phyloP scores from a whole-genome alignment of 2,113 vertebrate species.

The Rattus rattus region DNA sequence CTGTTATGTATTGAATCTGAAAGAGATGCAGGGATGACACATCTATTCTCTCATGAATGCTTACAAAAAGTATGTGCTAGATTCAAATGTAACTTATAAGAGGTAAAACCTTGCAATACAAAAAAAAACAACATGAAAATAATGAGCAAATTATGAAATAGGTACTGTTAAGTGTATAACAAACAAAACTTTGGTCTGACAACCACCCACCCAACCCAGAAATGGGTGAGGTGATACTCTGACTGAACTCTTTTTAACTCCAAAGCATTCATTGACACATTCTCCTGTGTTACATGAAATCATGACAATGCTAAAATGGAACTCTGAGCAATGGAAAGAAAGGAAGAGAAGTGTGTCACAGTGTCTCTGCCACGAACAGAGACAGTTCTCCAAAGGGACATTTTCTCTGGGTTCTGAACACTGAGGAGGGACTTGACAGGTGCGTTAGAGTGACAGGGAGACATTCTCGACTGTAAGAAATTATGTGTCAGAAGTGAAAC shows the following conservation, averaged over 20 bases:
- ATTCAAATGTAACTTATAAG: not conserved
- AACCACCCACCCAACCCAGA: not conserved
- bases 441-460: not conserved
- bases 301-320: not conserved
- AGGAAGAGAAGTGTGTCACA: not conserved
- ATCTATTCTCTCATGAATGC: not conserved
- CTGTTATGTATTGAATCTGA: not conserved
- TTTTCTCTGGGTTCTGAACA: not conserved
- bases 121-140: not conserved
- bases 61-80: not conserved
- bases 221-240: not conserved
- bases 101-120: not conserved
- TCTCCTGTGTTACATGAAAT: not conserved
- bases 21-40: not conserved
- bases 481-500: not conserved
- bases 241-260: no score
- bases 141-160: not conserved
- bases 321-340: not conserved
- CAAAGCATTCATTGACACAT: not conserved
- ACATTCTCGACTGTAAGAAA: not conserved
- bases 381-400: not conserved
- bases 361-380: not conserved
- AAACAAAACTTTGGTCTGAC: not conserved
- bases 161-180: not conserved
- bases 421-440: constrained; percentile 29